Conservation (phyloP, 2,888 invertebrate genomes). For the Calameuta filiformis region DNA sequence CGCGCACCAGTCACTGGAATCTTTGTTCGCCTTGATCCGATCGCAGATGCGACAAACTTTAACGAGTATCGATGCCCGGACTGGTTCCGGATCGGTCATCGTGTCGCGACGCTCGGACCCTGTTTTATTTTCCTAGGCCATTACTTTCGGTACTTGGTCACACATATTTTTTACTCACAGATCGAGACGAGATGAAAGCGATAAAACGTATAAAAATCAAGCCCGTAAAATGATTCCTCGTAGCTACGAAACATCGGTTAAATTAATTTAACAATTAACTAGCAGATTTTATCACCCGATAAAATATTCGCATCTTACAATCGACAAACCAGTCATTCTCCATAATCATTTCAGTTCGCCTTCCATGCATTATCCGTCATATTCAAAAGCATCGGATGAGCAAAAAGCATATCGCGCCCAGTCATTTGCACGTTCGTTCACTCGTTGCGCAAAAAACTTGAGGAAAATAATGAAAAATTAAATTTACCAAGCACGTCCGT, state of each 20-base stretch:
- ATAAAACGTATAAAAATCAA: neutral
- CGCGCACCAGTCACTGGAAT: constrained; percentile 37
- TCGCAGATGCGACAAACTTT: constrained; percentile 49
- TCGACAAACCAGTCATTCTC: neutral
- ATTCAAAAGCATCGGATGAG: neutral
- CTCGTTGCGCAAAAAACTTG: neutral
- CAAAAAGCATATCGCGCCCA: neutral
- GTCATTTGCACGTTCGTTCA: neutral
- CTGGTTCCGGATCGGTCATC: constrained; percentile 40
- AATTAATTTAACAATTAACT: neutral
- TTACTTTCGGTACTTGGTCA: neutral
- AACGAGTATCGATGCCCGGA: constrained; percentile 56
- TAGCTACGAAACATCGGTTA: neutral
- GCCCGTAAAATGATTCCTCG: neutral
- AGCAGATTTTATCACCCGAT: neutral
- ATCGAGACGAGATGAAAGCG: neutral
- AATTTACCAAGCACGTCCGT: neutral
- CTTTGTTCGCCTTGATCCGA: constrained; percentile 48
- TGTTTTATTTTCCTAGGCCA: neutral
- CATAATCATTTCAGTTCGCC: neutral
- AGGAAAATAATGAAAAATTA: neutral
- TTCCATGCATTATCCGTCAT: neutral
- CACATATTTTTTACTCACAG: neutral
- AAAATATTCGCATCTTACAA: neutral
- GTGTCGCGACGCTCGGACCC: neutral